Evolutionary conservation across 2,888 invertebrate species (phyloP).

Genomic region (Agrenia bidenticulata): DNA sequence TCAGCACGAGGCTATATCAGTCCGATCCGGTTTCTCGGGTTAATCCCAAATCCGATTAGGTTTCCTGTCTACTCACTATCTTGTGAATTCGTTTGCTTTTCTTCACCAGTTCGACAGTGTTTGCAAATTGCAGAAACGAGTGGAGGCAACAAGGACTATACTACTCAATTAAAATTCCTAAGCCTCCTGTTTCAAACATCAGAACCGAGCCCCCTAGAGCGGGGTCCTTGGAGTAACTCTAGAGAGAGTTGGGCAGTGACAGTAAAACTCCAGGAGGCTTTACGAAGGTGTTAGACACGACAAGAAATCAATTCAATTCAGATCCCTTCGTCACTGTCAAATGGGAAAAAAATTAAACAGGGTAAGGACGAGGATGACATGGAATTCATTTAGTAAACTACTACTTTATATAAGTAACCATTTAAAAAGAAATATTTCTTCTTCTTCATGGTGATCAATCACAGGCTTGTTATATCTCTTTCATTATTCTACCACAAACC

Average conservation of each 20-base stretch:
- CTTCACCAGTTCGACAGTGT: too few species aligned
- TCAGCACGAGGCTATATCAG: slow-evolving; percentile 10
- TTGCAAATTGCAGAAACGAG: too few species aligned
- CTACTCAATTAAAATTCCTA: too few species aligned
- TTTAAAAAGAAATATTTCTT: slow-evolving; percentile 10
- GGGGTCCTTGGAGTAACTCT: too few species aligned
- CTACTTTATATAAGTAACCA: neutral
- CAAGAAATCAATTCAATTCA: slow-evolving; percentile 22
- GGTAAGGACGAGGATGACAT: neutral
- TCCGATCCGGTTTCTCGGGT: neutral
- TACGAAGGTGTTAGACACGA: slow-evolving; percentile 9
- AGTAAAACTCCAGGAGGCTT: slow-evolving; percentile 16
- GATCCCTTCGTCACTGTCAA: slow-evolving; percentile 22
- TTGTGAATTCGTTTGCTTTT: too few species aligned
- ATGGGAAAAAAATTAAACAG: neutral
- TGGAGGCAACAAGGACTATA: too few species aligned
- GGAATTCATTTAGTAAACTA: slow-evolving; percentile 2
- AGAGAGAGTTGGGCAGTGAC: slow-evolving; percentile 5
- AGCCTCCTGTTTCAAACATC: too few species aligned
- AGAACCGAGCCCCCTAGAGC: too few species aligned
- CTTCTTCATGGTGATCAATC: slow-evolving; percentile 38
- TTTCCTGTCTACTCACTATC: too few species aligned
- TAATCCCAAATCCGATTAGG: too few species aligned
- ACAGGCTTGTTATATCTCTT: slow-evolving; percentile 11
- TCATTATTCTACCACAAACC: slow-evolving; percentile 5